These are phyloP conservation scores for Monochamus alternatus DNA, from an alignment of 2,888 invertebrate species.

Conservation along the genomic window DNA sequence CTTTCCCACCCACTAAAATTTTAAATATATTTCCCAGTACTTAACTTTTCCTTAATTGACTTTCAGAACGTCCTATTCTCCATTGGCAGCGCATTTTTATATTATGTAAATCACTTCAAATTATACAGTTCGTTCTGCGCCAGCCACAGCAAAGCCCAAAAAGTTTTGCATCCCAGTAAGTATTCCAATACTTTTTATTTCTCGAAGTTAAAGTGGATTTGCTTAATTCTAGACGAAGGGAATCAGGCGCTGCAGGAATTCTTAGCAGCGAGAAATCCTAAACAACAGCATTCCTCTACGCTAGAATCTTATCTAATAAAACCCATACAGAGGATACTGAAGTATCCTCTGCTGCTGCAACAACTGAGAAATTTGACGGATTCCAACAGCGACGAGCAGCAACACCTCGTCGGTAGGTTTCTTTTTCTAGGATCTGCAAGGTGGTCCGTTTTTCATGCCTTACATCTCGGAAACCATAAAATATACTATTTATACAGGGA, in stretches of 20 bases:
- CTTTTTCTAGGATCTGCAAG: too few species aligned
- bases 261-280: constrained; percentile 93
- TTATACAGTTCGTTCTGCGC: constrained; percentile 99
- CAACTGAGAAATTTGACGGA: constrained; percentile 96
- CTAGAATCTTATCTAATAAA: constrained; percentile 98
- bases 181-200: constrained; percentile 59
- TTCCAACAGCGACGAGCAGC: constrained; percentile 93
- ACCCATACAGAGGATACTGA: constrained; percentile 98
- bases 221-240: constrained; percentile 83
- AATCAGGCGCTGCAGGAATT: constrained; percentile 98
- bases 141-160: constrained; percentile 98
- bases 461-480: too few species aligned
- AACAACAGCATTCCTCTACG: constrained; percentile 97
- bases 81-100: constrained; percentile 96
- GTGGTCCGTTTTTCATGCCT: too few species aligned
- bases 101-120: constrained; percentile 98
- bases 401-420: constrained; percentile 88
- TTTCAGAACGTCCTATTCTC: constrained; percentile 95
- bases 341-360: constrained; percentile 95
- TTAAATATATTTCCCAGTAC: constrained; percentile 16
- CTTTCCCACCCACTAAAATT: constrained; percentile 26
- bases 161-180: constrained; percentile 98
- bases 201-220: constrained; percentile 12
- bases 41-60: constrained; percentile 55
- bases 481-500: too few species aligned